Conservation (phyloP, 2,113 vertebrate genomes). For the Pygoscelis adeliae region DNA sequence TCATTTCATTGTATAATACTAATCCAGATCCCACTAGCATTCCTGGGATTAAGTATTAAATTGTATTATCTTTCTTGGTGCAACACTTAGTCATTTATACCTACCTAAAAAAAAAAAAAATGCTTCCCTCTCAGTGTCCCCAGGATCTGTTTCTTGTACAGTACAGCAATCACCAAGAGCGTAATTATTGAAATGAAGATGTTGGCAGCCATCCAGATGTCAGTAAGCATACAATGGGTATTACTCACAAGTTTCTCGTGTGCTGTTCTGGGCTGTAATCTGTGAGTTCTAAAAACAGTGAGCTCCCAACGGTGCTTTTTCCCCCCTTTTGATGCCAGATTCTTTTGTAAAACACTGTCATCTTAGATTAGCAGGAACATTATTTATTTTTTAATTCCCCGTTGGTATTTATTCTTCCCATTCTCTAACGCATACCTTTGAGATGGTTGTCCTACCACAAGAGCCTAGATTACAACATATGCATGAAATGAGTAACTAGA, state of each 20-base stretch:
- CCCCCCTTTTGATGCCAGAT: slow-evolving; percentile 1
- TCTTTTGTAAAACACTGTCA: not conserved
- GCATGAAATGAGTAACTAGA: not conserved
- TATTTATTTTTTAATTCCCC: not conserved
- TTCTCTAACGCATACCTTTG: accelerated
- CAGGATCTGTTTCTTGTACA: not conserved
- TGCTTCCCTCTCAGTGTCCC: not conserved
- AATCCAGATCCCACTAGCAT: not conserved
- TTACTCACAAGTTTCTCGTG: slow-evolving; percentile 9
- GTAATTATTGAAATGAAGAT: slow-evolving; percentile 25
- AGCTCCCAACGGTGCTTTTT: not conserved
- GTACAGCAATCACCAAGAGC: not conserved
- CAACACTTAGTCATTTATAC: not conserved
- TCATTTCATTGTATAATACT: not conserved
- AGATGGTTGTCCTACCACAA: not conserved
- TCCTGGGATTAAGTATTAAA: not conserved
- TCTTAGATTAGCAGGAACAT: not conserved
- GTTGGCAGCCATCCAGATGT: slow-evolving; percentile 36
- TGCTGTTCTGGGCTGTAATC: not conserved
- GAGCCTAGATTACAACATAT: not conserved
- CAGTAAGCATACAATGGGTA: not conserved
- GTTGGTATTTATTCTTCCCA: not conserved
- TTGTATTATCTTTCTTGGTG: not conserved
- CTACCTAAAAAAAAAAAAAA: not conserved
- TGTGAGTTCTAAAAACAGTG: not conserved